Conservation (phyloP, 2,888 invertebrate genomes). For the Apamea monoglypha region DNA sequence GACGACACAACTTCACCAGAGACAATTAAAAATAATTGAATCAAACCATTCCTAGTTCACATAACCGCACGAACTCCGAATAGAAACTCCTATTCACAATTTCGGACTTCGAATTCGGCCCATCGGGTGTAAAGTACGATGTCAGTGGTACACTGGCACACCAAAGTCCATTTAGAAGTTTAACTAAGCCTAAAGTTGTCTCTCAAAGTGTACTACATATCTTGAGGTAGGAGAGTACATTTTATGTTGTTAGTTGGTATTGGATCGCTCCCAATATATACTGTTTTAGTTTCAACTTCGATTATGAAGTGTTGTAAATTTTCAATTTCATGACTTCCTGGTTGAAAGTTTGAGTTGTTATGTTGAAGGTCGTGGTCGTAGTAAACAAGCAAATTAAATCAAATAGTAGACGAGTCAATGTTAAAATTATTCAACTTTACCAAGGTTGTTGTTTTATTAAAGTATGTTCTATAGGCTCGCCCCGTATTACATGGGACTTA, state of each 20-base stretch:
- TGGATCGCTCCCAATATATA: conserved; percentile 49
- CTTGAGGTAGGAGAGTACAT: conserved; percentile 50
- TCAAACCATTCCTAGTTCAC: conserved; percentile 42
- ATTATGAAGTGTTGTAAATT: conserved; percentile 59
- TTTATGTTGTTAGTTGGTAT: conserved; percentile 53
- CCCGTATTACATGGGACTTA: background rate
- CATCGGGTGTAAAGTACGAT: conserved; percentile 51
- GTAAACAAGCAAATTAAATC: conserved; percentile 33
- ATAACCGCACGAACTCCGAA: conserved; percentile 40
- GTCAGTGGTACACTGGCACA: conserved; percentile 48
- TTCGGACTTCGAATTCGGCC: conserved; percentile 22
- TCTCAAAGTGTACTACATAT: conserved; percentile 36
- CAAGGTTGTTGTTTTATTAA: background rate
- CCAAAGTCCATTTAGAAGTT: conserved; percentile 60
- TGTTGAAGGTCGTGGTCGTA: conserved; percentile 4
- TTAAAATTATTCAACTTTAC: background rate
- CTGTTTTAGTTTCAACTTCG: conserved; percentile 49
- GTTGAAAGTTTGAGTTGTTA: conserved; percentile 27
- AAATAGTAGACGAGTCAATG: background rate
- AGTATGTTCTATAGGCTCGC: background rate
- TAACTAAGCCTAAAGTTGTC: conserved; percentile 54
- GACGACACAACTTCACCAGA: conserved; percentile 27
- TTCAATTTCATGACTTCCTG: conserved; percentile 50
- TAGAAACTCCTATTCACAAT: conserved; percentile 39
- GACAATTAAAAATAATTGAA: conserved; percentile 62